Evolutionary conservation across 2,888 invertebrate species (phyloP).

Genomic region (Tryphoninae sp.): DNA sequence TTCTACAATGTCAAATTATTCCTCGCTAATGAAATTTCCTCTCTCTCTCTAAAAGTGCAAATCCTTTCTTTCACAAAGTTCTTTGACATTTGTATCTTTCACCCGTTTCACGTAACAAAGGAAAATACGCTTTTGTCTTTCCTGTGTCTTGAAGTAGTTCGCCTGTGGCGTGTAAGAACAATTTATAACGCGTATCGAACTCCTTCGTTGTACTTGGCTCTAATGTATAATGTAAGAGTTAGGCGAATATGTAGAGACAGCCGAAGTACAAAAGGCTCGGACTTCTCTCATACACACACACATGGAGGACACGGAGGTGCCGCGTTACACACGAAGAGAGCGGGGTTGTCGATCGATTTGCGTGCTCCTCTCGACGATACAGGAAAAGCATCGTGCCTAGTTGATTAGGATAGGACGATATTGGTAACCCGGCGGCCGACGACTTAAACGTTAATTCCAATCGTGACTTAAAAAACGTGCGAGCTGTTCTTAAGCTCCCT

Average conservation of each 20-base stretch:
- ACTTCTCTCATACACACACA: background rate
- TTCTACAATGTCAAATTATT: too few relatives aligned
- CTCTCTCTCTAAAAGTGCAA: too few relatives aligned
- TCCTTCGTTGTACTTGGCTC: constrained; percentile 26
- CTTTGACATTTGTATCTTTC: too few relatives aligned
- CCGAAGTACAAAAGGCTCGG: constrained; percentile 12
- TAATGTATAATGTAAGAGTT: constrained; percentile 45
- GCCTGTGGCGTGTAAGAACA: background rate
- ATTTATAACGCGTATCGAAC: constrained; percentile 22
- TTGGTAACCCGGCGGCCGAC: constrained; percentile 13
- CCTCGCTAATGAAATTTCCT: too few relatives aligned
- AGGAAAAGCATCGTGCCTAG: constrained; percentile 10
- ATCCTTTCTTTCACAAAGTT: too few relatives aligned
- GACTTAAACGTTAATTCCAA: constrained; percentile 39
- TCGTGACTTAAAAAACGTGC: too few relatives aligned
- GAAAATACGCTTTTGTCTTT: too few relatives aligned
- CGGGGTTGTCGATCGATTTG: constrained; percentile 42
- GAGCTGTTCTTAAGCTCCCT: too few relatives aligned
- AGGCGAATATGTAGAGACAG: constrained; percentile 10
- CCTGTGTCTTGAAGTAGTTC: background rate
- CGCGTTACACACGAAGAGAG: constrained; percentile 9
- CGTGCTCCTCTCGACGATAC: background rate
- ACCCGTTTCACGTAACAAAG: too few relatives aligned
- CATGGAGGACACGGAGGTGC: background rate
- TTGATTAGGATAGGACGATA: constrained; percentile 36